Evolutionary conservation across 2,113 vertebrate genomes (phyloP).

Genomic region (Prolemur simus): DNA sequence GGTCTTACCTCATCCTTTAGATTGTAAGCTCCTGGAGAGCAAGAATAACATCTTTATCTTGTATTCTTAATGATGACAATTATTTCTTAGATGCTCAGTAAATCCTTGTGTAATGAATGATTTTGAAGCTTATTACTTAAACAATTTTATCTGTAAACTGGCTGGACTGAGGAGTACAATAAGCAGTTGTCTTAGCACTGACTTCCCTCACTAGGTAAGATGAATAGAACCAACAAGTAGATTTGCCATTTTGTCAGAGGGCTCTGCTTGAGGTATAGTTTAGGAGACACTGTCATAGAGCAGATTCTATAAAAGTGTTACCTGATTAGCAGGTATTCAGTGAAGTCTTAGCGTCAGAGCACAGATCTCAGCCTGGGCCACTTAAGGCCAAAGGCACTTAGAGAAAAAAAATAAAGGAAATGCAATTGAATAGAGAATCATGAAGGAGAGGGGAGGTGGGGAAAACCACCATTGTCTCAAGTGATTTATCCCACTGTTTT

Average conservation of each 20-base stretch:
- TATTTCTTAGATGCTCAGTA: constrained; percentile 46
- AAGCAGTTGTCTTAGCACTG: background rate
- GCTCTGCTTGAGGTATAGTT: background rate
- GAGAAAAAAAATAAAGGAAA: background rate
- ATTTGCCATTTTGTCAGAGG: background rate
- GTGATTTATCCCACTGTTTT: background rate
- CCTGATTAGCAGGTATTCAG: background rate
- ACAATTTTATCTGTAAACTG: constrained; percentile 6
- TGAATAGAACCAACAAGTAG: background rate
- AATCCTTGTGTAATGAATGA: background rate
- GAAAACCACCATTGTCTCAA: background rate
- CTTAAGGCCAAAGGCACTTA: background rate
- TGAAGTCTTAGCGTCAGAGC: background rate
- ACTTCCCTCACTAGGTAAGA: background rate
- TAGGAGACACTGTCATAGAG: background rate
- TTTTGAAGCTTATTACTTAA: constrained; percentile 22
- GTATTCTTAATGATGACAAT: constrained; percentile 29
- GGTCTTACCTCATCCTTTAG: constrained; percentile 39
- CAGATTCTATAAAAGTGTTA: background rate
- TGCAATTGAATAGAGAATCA: background rate
- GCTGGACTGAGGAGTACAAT: background rate
- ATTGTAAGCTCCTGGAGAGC: constrained; percentile 69
- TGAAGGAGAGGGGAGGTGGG: background rate
- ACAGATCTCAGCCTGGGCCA: background rate
- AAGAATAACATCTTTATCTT: constrained; percentile 43